Percentiles rank a stretch among this genome's conserved stretches.
phyloP scores from a whole-genome alignment of 2,113 vertebrate genomes.

The Tragelaphus strepsiceros region DNA sequence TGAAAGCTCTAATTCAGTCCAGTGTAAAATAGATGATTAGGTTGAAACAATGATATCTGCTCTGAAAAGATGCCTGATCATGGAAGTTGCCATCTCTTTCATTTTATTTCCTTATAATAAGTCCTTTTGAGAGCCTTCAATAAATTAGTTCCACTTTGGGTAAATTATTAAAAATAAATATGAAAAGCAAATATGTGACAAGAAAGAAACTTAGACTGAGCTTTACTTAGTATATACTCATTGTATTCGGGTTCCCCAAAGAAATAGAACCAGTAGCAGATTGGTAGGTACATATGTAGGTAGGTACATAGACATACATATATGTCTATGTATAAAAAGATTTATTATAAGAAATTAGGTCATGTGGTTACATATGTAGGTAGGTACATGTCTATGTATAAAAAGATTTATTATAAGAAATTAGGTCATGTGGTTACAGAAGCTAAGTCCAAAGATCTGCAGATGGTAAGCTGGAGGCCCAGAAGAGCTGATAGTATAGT shows the following conservation, averaged over 20 bases:
- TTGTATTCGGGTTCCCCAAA: not conserved
- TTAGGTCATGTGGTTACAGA: not conserved
- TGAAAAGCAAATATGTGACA: not conserved
- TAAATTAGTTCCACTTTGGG: not conserved
- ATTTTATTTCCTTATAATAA: not conserved
- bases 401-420: not conserved
- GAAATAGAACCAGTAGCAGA: not conserved
- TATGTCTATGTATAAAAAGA: not conserved
- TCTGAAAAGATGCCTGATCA: not conserved
- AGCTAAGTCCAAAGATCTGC: not conserved
- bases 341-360: not conserved
- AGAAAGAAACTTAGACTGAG: not conserved
- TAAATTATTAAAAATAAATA: not conserved
- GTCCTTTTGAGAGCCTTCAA: not conserved
- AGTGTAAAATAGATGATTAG: not conserved
- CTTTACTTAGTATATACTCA: not conserved
- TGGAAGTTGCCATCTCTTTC: not conserved
- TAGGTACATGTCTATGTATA: not conserved
- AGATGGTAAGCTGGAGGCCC: not conserved
- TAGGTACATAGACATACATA: not conserved
- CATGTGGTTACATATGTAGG: not conserved
- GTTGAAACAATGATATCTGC: not conserved
- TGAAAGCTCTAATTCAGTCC: not conserved
- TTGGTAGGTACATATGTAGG: not conserved
- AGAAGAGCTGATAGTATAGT: not conserved